A percentile compares a stretch with the other conserved stretches of the same genome.
These are phyloP conservation scores for Myanophis thanlyinensis DNA, from an alignment of 2,113 vertebrate species.

Conservation along the genomic window DNA sequence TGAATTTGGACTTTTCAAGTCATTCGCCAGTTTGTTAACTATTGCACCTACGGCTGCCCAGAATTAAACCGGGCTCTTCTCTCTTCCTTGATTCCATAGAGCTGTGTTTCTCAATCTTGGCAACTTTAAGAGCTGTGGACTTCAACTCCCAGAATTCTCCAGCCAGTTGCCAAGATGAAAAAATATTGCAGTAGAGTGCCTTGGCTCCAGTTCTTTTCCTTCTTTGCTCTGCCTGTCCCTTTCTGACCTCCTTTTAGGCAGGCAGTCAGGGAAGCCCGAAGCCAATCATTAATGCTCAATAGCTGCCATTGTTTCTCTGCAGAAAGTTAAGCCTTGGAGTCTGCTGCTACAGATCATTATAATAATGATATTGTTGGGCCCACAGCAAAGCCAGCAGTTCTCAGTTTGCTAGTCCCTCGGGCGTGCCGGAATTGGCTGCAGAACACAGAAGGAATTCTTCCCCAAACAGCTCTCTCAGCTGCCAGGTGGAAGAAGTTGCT, in stretches of 20 bases:
- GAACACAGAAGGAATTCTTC: background rate
- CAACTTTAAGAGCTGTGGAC: background rate
- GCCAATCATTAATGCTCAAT: background rate
- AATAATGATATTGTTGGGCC: constrained; percentile 42
- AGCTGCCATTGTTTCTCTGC: background rate
- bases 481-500: constrained; percentile 45
- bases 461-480: constrained; percentile 13
- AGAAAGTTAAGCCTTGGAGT: constrained; percentile 32
- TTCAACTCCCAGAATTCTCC: background rate
- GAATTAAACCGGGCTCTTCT: background rate
- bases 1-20: background rate
- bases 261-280: background rate
- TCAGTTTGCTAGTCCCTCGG: constrained; percentile 23
- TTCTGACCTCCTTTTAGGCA: background rate
- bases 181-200: background rate
- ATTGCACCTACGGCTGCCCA: background rate
- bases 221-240: background rate
- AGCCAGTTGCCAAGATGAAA: background rate
- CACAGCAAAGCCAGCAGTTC: constrained; percentile 10
- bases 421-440: constrained; percentile 5
- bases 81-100: background rate
- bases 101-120: background rate
- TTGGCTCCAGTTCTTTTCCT: background rate
- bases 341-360: constrained; percentile 50
- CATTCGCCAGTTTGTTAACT: background rate